Conservation (phyloP, 2,797 vertebrate species). For the Pangasius krempfi region DNA sequence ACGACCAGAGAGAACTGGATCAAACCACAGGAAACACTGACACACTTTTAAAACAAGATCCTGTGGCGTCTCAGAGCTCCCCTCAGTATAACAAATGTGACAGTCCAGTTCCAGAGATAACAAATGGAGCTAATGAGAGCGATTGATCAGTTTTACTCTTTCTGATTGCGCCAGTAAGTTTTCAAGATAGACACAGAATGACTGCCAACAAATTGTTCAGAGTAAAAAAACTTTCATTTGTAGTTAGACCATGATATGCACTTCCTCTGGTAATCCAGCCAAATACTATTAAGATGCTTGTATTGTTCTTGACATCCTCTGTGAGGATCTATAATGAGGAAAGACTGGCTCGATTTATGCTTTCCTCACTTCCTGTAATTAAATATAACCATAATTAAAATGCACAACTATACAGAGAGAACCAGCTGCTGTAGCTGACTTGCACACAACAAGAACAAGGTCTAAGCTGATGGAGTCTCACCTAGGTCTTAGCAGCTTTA, state of each 20-base stretch:
- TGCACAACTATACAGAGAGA: neutral
- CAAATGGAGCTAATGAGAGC: slow-evolving; percentile 34
- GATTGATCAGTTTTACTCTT: slow-evolving; percentile 22
- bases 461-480: neutral
- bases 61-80: slow-evolving; percentile 30
- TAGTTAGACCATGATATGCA: neutral
- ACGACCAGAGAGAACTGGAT: slow-evolving; percentile 32
- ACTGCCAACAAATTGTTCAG: neutral
- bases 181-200: neutral
- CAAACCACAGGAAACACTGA: slow-evolving; percentile 34
- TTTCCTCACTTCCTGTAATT: neutral
- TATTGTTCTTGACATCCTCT: slow-evolving; percentile 41
- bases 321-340: slow-evolving; percentile 28
- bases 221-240: neutral
- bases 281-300: neutral
- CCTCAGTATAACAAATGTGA: slow-evolving; percentile 29
- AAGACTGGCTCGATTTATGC: neutral
- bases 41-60: slow-evolving; percentile 43
- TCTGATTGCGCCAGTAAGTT: neutral
- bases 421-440: neutral
- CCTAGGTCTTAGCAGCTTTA: neutral
- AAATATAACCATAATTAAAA: neutral
- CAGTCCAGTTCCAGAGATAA: slow-evolving; percentile 16
- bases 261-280: neutral
- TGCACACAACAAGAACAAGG: too few relatives aligned